These are phyloP conservation scores for Ictalurus punctatus DNA, from an alignment of 2,113 vertebrate genomes.

Conservation along the genomic window DNA sequence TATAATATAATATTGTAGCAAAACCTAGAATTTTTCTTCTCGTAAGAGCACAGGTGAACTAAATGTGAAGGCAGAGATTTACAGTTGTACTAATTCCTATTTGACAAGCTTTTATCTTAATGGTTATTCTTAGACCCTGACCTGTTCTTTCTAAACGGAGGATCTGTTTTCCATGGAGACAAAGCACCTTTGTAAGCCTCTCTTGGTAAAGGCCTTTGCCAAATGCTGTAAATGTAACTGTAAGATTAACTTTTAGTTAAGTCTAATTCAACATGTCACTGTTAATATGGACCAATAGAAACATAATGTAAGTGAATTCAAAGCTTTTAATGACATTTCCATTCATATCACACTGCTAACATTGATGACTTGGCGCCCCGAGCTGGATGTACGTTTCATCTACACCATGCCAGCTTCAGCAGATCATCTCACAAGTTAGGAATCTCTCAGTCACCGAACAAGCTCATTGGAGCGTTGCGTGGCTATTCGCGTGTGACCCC, in stretches of 20 bases:
- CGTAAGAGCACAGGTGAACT: too few species aligned
- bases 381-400: neutral
- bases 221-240: neutral
- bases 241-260: neutral
- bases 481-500: constrained; percentile 65
- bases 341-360: neutral
- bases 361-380: neutral
- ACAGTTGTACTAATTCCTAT: neutral
- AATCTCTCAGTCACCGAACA: constrained; percentile 59
- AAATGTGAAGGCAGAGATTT: neutral
- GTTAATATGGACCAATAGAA: neutral
- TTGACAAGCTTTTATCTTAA: neutral
- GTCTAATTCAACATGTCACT: neutral
- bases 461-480: constrained; percentile 42
- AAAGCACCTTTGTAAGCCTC: neutral
- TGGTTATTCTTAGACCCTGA: neutral
- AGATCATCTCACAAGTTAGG: constrained; percentile 42
- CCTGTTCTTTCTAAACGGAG: neutral
- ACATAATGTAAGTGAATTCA: neutral
- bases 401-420: constrained; percentile 8
- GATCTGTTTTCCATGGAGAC: neutral
- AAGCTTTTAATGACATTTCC: neutral
- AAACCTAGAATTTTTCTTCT: too few species aligned
- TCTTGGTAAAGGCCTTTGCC: neutral
- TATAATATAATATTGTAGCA: too few species aligned